Evolutionary conservation across 2,888 invertebrate genomes (phyloP).

Genomic region (Syrphus vitripennis): DNA sequence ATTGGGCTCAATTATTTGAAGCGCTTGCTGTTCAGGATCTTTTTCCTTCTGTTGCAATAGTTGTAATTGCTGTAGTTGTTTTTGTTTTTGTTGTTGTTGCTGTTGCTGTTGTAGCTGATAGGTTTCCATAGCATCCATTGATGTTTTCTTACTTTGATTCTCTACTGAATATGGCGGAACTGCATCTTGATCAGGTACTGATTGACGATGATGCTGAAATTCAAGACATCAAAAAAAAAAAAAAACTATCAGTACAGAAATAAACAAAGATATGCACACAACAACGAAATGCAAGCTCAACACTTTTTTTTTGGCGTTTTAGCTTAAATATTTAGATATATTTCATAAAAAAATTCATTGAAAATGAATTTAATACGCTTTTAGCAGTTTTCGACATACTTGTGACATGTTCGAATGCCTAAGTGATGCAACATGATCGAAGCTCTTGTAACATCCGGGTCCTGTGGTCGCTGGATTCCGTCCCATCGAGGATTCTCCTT

Average conservation of each 20-base stretch:
- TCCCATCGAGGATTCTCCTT: constrained; percentile 82
- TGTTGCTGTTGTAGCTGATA: constrained; percentile 78
- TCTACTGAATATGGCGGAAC: constrained; percentile 80
- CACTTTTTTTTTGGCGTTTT: constrained; percentile 8
- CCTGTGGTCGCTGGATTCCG: constrained; percentile 88
- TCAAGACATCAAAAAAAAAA: constrained; percentile 4
- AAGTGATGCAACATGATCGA: constrained; percentile 85
- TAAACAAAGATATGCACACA: neutral
- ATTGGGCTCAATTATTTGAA: constrained; percentile 41
- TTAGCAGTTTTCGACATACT: constrained; percentile 75
- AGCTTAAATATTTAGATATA: neutral
- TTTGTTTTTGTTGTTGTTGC: constrained; percentile 73
- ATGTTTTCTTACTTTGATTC: constrained; percentile 78
- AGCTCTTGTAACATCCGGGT: constrained; percentile 90
- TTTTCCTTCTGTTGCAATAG: constrained; percentile 77
- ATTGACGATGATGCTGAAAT: constrained; percentile 75
- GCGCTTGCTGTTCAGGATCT: constrained; percentile 62
- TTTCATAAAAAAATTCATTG: neutral
- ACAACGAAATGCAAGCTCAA: neutral
- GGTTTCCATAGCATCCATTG: constrained; percentile 80
- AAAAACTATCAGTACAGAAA: neutral
- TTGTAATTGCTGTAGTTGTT: constrained; percentile 69
- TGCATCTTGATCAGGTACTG: constrained; percentile 80
- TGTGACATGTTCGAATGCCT: constrained; percentile 79
- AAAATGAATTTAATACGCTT: neutral